Percentiles rank a stretch among this genome's conserved stretches.
Evolutionary conservation across 1,140 invertebrate genomes (phyloP).

Genomic region (Dendroctonus valens): DNA sequence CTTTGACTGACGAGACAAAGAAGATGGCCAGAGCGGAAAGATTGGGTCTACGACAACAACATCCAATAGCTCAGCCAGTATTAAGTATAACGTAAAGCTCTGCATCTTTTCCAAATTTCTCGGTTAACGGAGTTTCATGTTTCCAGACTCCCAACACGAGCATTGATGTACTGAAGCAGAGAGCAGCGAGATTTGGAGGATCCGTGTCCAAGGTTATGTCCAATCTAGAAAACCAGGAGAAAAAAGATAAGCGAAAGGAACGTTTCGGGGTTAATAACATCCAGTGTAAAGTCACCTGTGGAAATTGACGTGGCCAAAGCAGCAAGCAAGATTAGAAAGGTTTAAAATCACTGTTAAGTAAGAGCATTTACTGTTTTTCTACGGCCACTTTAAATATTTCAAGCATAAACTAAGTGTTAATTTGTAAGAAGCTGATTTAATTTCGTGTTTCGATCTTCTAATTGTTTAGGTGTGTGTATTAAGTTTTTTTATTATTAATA

Average conservation of each 20-base stretch:
- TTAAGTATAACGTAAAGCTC: slow-evolving; percentile 12
- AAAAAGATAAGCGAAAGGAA: slow-evolving; percentile 68
- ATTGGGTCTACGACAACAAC: slow-evolving; percentile 51
- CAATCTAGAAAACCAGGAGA: slow-evolving; percentile 65
- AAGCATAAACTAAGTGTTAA: no score
- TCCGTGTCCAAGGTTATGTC: slow-evolving; percentile 67
- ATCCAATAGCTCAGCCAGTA: slow-evolving; percentile 17
- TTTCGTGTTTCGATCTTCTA: no score
- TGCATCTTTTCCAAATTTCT: no score
- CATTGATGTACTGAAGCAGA: slow-evolving; percentile 68
- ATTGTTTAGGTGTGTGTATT: no score
- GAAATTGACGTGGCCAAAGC: slow-evolving; percentile 39
- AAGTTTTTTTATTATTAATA: no score
- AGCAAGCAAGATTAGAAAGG: slow-evolving; percentile 41
- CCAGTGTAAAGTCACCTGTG: slow-evolving; percentile 38
- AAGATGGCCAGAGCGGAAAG: slow-evolving; percentile 68
- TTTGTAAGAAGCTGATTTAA: no score
- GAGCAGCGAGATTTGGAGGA: slow-evolving; percentile 72
- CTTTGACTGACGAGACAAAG: slow-evolving; percentile 57
- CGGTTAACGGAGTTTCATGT: no score
- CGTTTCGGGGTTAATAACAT: slow-evolving; percentile 60
- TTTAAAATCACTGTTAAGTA: slow-evolving; percentile 44
- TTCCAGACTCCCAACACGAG: slow-evolving; percentile 37
- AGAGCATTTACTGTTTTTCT: no score
- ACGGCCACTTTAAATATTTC: no score